These are phyloP conservation scores for Drosophila prosaltans DNA, from an alignment of 1,140 invertebrate species.

Conservation along the genomic window DNA sequence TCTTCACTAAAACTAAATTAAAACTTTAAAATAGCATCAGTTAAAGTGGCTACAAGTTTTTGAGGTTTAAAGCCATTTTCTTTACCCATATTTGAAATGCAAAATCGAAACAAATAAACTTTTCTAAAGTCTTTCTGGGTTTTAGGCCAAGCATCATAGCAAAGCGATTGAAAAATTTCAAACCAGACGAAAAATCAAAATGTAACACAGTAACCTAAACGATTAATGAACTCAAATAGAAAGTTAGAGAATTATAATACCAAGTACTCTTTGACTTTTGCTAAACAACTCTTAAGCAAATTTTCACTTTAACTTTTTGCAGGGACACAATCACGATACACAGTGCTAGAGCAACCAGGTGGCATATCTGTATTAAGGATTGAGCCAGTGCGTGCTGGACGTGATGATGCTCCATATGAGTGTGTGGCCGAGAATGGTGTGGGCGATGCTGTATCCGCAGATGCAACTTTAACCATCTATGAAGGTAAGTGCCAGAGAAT, in stretches of 20 bases:
- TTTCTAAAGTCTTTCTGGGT: too few relatives aligned
- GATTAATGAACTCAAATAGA: slow-evolving; percentile 15
- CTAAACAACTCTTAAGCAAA: neutral
- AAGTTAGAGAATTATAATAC: too few relatives aligned
- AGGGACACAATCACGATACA: slow-evolving; percentile 89
- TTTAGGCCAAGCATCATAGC: too few relatives aligned
- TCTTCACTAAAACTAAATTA: too few relatives aligned
- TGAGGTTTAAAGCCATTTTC: too few relatives aligned
- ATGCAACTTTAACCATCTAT: slow-evolving; percentile 93
- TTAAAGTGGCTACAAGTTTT: too few relatives aligned
- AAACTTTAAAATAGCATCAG: too few relatives aligned
- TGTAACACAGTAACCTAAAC: neutral
- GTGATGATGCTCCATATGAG: slow-evolving; percentile 96
- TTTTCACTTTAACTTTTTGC: slow-evolving; percentile 30
- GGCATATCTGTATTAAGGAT: slow-evolving; percentile 95
- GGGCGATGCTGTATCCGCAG: slow-evolving; percentile 95
- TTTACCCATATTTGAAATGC: too few relatives aligned
- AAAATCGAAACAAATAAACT: too few relatives aligned
- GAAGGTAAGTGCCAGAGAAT: slow-evolving; percentile 86
- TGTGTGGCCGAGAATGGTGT: slow-evolving; percentile 98
- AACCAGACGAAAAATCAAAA: too few relatives aligned
- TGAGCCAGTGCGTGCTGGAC: slow-evolving; percentile 91
- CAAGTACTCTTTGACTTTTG: too few relatives aligned
- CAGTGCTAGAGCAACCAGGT: slow-evolving; percentile 80
- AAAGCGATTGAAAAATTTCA: too few relatives aligned